Base-by-base conservation (phyloP, 2,888 invertebrate species). In the Eupithecia vulgata region DNA sequence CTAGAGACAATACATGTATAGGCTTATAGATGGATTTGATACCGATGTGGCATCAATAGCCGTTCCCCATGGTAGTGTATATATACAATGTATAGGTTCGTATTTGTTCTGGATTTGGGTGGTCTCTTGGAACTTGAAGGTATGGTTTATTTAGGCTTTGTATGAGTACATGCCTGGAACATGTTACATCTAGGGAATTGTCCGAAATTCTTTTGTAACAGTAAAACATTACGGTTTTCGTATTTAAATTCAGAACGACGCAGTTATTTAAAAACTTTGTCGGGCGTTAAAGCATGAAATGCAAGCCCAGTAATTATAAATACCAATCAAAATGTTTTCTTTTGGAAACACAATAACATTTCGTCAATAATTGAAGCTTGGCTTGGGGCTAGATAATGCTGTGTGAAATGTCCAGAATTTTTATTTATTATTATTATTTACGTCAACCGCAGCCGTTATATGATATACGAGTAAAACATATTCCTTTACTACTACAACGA, bases 401-500 rank as follows among this genome's bases (percentile, higher is more conserved):
- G n/a, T n/a, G n/a, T n/a, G n/a, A n/a, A n/a, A n/a, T n/a, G n/a
- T n/a, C n/a, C n/a, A n/a, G n/a, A n/a, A n/a, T n/a, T n/a, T n/a
- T n/a, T n/a, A n/a, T n/a, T n/a, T n/a, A n/a, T n/a, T n/a, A n/a
- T n/a, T n/a, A n/a, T n/a, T n/a, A n/a, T n/a, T n/a, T n/a, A n/a
- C n/a, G n/a, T n/a, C n/a, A n/a, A n/a, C n/a, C n/a, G n/a, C n/a
- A n/a, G n/a, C n/a, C n/a, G n/a, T n/a, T n/a, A n/a, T n/a, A n/a
- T n/a, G n/a, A n/a, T n/a, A n/a, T n/a, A n/a, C n/a, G n/a, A n/a
- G n/a, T n/a, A n/a, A n/a, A n/a, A n/a, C n/a, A n/a, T n/a, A 30
- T 30, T 30, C 1, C 81, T 80, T 83, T 80, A 78, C 71, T 77
- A 67, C 30, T 30, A 74, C 72, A 85, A 85, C 83, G 78, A 86